Base-by-base conservation (phyloP, 2,113 vertebrate species). In the Dolichallabes microphthalmus region DNA sequence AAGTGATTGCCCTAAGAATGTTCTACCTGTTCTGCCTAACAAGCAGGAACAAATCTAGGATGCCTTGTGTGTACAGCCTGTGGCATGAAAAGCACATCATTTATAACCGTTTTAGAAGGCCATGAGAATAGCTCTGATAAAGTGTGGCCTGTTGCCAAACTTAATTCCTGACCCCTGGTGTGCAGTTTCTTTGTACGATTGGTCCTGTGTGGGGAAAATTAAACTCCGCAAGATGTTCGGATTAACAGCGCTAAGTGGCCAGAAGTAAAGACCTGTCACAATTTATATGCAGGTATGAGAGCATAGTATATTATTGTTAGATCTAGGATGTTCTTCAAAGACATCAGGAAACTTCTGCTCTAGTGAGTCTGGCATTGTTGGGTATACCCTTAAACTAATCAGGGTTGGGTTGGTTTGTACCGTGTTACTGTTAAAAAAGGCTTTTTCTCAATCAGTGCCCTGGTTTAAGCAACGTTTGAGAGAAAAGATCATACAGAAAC, bases 91-190 rank as follows among this genome's bases (percentile, higher is more conserved):
- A 71, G 8, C 17, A 20, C 17, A 4, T 68, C 45, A 32, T 4
- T 64, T 20, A 35, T 69, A 69, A 39, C 17, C 17, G 3, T 39
- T 8, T 71, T 39, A 32, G 32, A 32, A 71, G 68, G 68, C 68
- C 17, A 10, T 35, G 32, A 69, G 66, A 69, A 35, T 32, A 69
- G 66, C 7, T 3, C 32, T 20, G 32, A 71, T 71, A 39, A 71
- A 35, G 32, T 20, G 32, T 35, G 32, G 68, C 17, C 68, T 71
- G 32, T 69, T 69, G 66, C 32, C 66, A 69, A 8, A 35, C 2
- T 69, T 35, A 71, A 39, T 20, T 71, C 32, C 68, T 71, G 68
- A 69, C 66, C 66, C 66, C 30, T 69, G 30, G 68, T 71, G 68
- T 39, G 39, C 5, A 4, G 17, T 71, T 69, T 35, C 66, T 69